Evolutionary conservation across 1,140 invertebrate genomes (phyloP), one percentile per base, ranked within the genome.

Genomic region (Archivesica marissinica): DNA sequence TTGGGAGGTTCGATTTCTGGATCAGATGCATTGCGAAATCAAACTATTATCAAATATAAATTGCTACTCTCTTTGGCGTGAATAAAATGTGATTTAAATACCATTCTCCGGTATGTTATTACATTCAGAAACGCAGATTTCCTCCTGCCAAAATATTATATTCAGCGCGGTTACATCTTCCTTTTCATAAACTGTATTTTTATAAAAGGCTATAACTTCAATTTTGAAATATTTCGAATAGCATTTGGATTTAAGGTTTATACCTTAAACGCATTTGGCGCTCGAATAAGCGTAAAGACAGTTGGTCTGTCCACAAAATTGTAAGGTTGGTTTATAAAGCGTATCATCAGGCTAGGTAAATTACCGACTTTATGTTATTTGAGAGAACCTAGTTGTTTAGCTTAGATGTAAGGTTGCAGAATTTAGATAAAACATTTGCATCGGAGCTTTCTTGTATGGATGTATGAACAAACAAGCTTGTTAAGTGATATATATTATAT

Each of bases 191-290:
- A 35, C 59, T 35, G 30, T 64, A 64, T 35, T 64, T 35, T 64
- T 64, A 64, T 64, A 64, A 64, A 64, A 64, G 59, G 28, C 59
- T 35, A 33, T 64, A 64, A 20, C 59, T 64, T 25, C 59, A 64
- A 64, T 64, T 64, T 64, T 64, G 30, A 64, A 64, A 64, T 64
- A 64, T 64, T 64, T 64, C 11, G 38, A 64, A 64, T 64, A 64
- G 59, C 30, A 64, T 64, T 64, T 64, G 59, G 59, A 64, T 64
- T 64, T 64, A 35, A 64, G 59, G 38, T 64, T 64, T 64, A 35
- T 35, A 64, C 30, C 38, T 30, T 64, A 64, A 64, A 64, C 59
- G 59, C 59, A 64, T 64, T 64, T 64, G 30, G n/a, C 15, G 59
- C 59, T 64, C 59, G 59, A 25, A 64, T 64, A 35, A 64, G 30